Evolutionary conservation across 2,888 invertebrate genomes (phyloP).

Genomic region (Subacronicta megacephala): DNA sequence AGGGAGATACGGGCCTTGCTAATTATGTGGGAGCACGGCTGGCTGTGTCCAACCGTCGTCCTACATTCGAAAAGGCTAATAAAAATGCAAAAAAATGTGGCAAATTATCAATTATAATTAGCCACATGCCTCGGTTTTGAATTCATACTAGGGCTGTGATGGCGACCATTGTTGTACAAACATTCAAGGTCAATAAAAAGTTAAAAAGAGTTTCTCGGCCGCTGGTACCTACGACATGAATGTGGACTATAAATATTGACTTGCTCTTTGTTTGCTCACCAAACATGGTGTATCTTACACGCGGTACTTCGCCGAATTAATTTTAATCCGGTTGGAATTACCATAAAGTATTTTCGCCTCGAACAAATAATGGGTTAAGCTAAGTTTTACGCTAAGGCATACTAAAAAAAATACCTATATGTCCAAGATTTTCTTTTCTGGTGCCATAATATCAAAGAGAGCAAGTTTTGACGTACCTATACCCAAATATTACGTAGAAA

Average conservation of each 20-base stretch:
- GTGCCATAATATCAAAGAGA: too few species aligned
- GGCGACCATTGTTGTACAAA: constrained; percentile 33
- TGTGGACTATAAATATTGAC: constrained; percentile 59
- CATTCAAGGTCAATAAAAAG: constrained; percentile 44
- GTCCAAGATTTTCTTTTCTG: too few species aligned
- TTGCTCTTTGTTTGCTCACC: constrained; percentile 38
- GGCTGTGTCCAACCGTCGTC: constrained; percentile 75
- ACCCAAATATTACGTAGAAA: too few species aligned
- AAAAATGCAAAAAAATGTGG: constrained; percentile 84
- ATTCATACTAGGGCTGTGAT: constrained; percentile 35
- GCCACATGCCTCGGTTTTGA: constrained; percentile 60
- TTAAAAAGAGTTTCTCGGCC: constrained; percentile 39
- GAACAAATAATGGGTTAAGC: constrained; percentile 26
- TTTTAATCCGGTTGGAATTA: constrained; percentile 37
- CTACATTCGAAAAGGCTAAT: constrained; percentile 82
- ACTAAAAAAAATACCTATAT: too few species aligned
- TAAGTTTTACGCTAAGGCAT: too few species aligned
- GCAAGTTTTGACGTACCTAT: too few species aligned
- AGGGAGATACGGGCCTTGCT: constrained; percentile 81
- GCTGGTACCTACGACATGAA: constrained; percentile 49
- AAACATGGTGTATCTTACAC: constrained; percentile 50
- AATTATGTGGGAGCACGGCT: constrained; percentile 86
- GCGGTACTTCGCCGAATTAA: constrained; percentile 40
- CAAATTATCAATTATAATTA: constrained; percentile 87
- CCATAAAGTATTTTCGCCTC: constrained; percentile 15